phyloP scores from a whole-genome alignment of 2,888 invertebrate genomes.

The Drosophila atroscutellata region DNA sequence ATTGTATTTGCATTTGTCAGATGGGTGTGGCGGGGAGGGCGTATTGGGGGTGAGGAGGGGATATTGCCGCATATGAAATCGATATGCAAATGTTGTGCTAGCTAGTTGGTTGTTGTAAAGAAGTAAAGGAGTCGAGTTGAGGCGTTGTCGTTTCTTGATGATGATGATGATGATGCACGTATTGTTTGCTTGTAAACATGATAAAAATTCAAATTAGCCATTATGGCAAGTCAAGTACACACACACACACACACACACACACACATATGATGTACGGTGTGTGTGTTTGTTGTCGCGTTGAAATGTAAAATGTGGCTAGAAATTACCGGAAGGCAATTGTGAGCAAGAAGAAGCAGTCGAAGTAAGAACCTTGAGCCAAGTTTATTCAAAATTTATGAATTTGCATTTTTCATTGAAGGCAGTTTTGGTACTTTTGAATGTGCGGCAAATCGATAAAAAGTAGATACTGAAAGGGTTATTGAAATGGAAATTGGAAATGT shows the following conservation, averaged over 20 bases:
- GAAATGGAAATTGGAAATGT: neutral
- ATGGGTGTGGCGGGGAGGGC: neutral
- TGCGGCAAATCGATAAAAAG: conserved; percentile 38
- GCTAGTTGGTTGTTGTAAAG: conserved; percentile 27
- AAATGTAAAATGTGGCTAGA: conserved; percentile 73
- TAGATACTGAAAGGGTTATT: neutral
- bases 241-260: neutral
- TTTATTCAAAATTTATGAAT: conserved; percentile 54
- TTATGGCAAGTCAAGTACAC: conserved; percentile 59
- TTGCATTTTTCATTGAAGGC: conserved; percentile 53
- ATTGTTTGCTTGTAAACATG: conserved; percentile 80
- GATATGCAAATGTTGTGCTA: conserved; percentile 75
- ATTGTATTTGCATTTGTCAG: conserved; percentile 60
- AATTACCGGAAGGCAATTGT: conserved; percentile 68
- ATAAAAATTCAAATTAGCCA: conserved; percentile 81
- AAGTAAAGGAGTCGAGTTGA: conserved; percentile 1
- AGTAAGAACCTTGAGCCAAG: conserved; percentile 57
- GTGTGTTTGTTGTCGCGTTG: conserved; percentile 50
- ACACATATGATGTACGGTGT: neutral
- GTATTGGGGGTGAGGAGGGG: neutral
- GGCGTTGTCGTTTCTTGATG: conserved; percentile 28
- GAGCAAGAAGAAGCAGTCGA: conserved; percentile 21
- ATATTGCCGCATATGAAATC: conserved; percentile 74
- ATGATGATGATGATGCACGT: conserved; percentile 73
- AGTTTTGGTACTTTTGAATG: conserved; percentile 4